These are phyloP conservation scores for Montipora capricornis DNA, from an alignment of 64 coral and sea anemone species.

Conservation along the genomic window DNA sequence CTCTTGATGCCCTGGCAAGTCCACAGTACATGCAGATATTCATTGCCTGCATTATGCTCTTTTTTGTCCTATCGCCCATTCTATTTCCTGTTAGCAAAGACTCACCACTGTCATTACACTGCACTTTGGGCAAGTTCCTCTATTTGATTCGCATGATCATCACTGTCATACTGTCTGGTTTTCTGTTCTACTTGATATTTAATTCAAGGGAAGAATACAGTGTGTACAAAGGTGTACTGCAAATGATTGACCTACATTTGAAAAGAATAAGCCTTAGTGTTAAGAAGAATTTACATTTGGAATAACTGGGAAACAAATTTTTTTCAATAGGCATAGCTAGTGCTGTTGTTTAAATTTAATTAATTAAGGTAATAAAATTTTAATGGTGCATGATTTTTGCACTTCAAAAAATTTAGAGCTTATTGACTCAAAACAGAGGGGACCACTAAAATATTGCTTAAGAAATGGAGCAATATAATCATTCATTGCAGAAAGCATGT, in stretches of 20 bases:
- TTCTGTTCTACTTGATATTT: conserved; percentile 61
- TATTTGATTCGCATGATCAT: conserved; percentile 63
- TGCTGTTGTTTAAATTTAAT: too few relatives aligned
- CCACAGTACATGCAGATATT: conserved; percentile 37
- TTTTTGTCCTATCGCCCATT: conserved; percentile 67
- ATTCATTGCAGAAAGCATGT: too few relatives aligned
- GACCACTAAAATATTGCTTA: too few relatives aligned
- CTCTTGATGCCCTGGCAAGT: conserved; percentile 16
- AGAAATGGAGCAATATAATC: too few relatives aligned
- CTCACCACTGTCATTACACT: conserved; percentile 44
- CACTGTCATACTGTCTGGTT: conserved; percentile 53
- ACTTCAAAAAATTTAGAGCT: too few relatives aligned
- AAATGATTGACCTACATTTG: conserved; percentile 54
- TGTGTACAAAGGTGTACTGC: conserved; percentile 70
- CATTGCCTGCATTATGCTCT: conserved; percentile 32
- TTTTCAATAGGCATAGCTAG: too few relatives aligned
- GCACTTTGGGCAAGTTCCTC: conserved; percentile 47
- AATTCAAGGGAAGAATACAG: conserved; percentile 73
- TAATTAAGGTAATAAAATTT: too few relatives aligned
- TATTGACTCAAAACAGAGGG: too few relatives aligned
- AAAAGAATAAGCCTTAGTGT: conserved; percentile 39
- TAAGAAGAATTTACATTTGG: neutral
- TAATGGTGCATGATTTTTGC: too few relatives aligned
- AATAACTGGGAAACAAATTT: too few relatives aligned
- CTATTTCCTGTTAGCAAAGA: conserved; percentile 37